Evolutionary conservation across 2,113 vertebrate species (phyloP), one percentile per base, ranked within the genome.

Genomic region (Varanus komodoensis): DNA sequence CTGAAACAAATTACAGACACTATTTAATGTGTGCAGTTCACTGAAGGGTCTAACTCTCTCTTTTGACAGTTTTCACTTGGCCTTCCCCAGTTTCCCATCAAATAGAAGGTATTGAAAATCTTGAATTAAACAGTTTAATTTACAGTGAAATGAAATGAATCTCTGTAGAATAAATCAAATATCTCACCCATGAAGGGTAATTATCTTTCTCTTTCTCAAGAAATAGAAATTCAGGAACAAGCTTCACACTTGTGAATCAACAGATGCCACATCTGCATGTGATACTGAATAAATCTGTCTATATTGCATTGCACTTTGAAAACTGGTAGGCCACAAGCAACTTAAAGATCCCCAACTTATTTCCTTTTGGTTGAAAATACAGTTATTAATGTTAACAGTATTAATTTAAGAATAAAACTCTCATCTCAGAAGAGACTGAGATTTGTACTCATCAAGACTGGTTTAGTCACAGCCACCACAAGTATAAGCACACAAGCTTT

Each of bases 111-210:
- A 94, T n/a, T 95, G 82, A 91, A 97, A 97, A 95, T 94, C 90
- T 95, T 96, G 94, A 96, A 92, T 95, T 96, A 93, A 96, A 91
- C 25, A 93, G 77, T 94, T 77, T 96, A 95, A 97, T 97, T 96
- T 95, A 94, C 14, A 83, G 94, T 93, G 85, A 96, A 96, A 95
- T 96, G 52, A 96, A 96, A 95, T 96, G 69, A 96, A 96, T 97
- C 93, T 96, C 87, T 25, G 89, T 90, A 93, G 93, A 96, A 95
- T 97, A 95, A 96, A 96, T 96, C 90, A 95, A 96, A 95, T 93
- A 69, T 95, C 91, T 97, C 96, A 96, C 89, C 91, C 89, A 84
- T 96, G 92, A 96, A 97, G 94, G 80, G 25, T 95, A 97, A 95
- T 96, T 95, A 95, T 92, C 75, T 95, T 95, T 95, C n/a, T 87